Conservation (phyloP, 2,797 vertebrate genomes). For the Centropyge bicolor region DNA sequence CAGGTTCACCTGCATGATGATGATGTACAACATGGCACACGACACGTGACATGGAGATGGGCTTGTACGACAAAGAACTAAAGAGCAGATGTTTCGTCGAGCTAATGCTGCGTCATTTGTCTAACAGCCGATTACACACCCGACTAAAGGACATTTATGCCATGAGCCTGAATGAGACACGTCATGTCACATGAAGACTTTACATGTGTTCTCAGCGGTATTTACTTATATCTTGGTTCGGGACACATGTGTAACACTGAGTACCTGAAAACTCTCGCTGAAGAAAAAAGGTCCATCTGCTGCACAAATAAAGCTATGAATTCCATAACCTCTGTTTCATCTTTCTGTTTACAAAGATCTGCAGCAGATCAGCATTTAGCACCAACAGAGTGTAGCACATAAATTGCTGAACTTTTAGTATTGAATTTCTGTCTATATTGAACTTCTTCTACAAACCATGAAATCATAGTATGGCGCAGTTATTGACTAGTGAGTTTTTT, state of each 20-base stretch:
- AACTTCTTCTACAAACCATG: not conserved
- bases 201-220: not conserved
- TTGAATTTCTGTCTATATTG: not conserved
- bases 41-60: conserved; percentile 67
- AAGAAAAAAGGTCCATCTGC: not conserved
- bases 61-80: conserved; percentile 49
- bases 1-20: conserved; percentile 67
- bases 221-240: not conserved
- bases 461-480: not conserved
- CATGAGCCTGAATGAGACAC: conserved; percentile 26
- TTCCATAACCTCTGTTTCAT: conserved; percentile 10
- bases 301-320: conserved; percentile 25
- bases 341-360: conserved; percentile 12
- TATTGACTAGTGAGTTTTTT: not conserved
- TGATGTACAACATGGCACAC: conserved; percentile 55
- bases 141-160: not conserved
- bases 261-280: not conserved
- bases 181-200: not conserved
- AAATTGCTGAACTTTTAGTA: conserved; percentile 12
- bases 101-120: conserved; percentile 51
- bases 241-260: not conserved
- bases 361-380: conserved; percentile 6
- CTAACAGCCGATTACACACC: conserved; percentile 11
- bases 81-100: conserved; percentile 44
- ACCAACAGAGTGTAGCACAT: not conserved